These are phyloP conservation scores for Varroa destructor DNA, from an alignment of 1,140 invertebrate genomes.

Conservation along the genomic window DNA sequence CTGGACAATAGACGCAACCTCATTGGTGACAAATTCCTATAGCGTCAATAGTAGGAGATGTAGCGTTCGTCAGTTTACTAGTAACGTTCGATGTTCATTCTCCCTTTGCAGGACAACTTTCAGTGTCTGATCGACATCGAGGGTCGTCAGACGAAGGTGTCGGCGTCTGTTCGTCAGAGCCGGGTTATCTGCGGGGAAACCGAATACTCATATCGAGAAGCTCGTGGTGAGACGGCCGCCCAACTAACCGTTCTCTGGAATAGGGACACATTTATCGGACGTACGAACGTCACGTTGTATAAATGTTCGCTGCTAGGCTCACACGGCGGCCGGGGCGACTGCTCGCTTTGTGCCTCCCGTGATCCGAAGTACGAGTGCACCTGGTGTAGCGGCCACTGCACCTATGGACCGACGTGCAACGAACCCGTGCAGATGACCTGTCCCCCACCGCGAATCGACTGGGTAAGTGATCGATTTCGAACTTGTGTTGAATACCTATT, in stretches of 20 bases:
- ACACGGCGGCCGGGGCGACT: slow-evolving; percentile 77
- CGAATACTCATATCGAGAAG: slow-evolving; percentile 73
- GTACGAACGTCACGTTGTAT: slow-evolving; percentile 72
- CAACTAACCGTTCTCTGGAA: slow-evolving; percentile 82
- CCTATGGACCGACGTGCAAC: slow-evolving; percentile 63
- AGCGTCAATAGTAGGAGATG: too few relatives aligned
- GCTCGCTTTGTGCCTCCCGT: slow-evolving; percentile 77
- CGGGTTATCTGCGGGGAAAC: slow-evolving; percentile 79
- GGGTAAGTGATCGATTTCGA: slow-evolving; percentile 46
- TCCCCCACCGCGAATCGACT: slow-evolving; percentile 78
- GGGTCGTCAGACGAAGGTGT: slow-evolving; percentile 69
- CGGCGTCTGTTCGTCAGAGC: slow-evolving; percentile 65
- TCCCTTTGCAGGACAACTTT: slow-evolving; percentile 44
- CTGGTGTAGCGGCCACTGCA: slow-evolving; percentile 78
- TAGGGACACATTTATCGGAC: slow-evolving; percentile 76
- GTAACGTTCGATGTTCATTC: background rate
- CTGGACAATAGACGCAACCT: too few relatives aligned
- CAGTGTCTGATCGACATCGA: slow-evolving; percentile 82
- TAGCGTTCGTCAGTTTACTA: too few relatives aligned
- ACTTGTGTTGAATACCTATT: background rate
- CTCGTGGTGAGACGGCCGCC: slow-evolving; percentile 69
- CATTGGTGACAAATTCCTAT: too few relatives aligned
- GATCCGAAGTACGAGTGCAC: slow-evolving; percentile 68
- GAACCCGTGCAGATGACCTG: slow-evolving; percentile 55
- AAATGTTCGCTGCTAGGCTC: slow-evolving; percentile 86